Base-by-base conservation (phyloP, 2,797 vertebrate genomes). In the Oryzias dopingdopingensis region DNA sequence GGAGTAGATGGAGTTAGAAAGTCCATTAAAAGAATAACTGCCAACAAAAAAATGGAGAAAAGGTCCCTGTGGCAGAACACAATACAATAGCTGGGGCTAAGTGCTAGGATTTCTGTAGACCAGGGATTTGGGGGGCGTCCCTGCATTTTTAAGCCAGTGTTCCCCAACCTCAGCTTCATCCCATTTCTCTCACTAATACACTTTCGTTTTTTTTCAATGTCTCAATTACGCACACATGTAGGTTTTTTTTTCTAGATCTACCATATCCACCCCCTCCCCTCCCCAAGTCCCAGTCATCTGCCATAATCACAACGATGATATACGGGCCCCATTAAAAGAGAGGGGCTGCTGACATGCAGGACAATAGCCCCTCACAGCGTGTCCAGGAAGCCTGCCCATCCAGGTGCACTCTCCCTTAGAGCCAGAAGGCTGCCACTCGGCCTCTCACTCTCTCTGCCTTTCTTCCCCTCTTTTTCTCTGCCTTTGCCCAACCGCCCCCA, bases 21-120 rank as follows among this genome's bases (percentile, higher is more conserved):
- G 78, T 84, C 84, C 80, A 85, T 86, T 81, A 84, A 86, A 79
- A 79, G 76, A 85, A 83, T 74, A 67, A 71, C 67, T 65, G 63
- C 79, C 76, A 74, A 50, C 23, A 44, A 41, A 52, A 77, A 78
- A 75, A 47, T 50, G 42, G 50, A 42, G 41, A 80, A 87, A 90
- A 88, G 88, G 81, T 84, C 87, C 84, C 84, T 77, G 83, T 67
- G 55, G 80, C 66, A 84, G 82, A 73, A 80, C 82, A 92, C 87
- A 93, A 91, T 90, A 86, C 86, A 80, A 83, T 89, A 84, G 90
- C 84, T 71, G 78, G 90, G 90, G 91, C 92, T 92, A 93, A 93
- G 90, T 93, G 92, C 91, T 93, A 89, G 89, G 91, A 91, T 93
- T 93, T 93, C 92, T 91, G 73, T 88, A 80, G 61, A 82, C 77